These are phyloP conservation scores for Microplitis manilae DNA, from an alignment of 2,888 invertebrate genomes.

Conservation along the genomic window DNA sequence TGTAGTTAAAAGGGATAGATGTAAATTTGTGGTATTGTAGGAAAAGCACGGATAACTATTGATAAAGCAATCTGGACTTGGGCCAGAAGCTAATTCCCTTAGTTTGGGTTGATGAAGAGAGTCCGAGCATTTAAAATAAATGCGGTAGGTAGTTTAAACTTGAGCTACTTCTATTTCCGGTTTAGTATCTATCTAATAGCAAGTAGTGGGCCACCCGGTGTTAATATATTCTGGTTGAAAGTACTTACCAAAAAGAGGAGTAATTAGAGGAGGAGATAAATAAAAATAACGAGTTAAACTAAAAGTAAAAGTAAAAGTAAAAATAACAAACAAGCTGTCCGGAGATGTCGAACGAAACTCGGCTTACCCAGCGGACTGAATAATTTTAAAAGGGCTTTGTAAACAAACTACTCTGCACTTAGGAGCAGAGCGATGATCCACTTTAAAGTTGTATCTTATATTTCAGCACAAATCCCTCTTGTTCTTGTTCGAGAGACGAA, in stretches of 20 bases:
- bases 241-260: not conserved
- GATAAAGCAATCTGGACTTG: slow-evolving; percentile 63
- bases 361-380: slow-evolving; percentile 26
- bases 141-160: slow-evolving; percentile 63
- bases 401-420: slow-evolving; percentile 37
- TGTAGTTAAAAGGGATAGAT: too few species aligned
- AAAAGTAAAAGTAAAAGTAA: not conserved
- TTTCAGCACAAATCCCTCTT: slow-evolving; percentile 19
- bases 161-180: slow-evolving; percentile 64
- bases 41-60: slow-evolving; percentile 38
- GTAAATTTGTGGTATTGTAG: too few species aligned
- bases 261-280: not conserved
- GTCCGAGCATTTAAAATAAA: slow-evolving; percentile 54
- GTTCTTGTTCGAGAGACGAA: not conserved
- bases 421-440: slow-evolving; percentile 42
- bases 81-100: slow-evolving; percentile 65
- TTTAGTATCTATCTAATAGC: slow-evolving; percentile 58
- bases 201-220: slow-evolving; percentile 42
- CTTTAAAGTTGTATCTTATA: slow-evolving; percentile 30
- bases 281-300: slow-evolving; percentile 6
- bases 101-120: slow-evolving; percentile 67
- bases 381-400: slow-evolving; percentile 39
- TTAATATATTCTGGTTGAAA: not conserved
- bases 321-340: not conserved
- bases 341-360: slow-evolving; percentile 16